These are phyloP conservation scores for Reticulitermes lucifugus DNA, from an alignment of 2,888 invertebrate genomes.

Conservation along the genomic window DNA sequence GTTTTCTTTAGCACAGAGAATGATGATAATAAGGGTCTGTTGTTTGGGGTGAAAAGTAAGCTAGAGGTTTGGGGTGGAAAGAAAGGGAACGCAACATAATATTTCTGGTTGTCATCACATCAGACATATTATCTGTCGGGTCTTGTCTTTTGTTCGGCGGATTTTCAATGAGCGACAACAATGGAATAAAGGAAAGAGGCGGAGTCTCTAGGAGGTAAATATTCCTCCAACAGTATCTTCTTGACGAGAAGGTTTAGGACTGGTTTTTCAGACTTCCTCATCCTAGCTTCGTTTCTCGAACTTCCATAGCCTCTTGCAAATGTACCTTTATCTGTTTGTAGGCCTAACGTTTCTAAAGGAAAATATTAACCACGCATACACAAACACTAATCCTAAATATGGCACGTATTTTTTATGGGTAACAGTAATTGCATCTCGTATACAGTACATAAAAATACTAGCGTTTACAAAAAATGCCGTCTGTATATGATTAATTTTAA, in stretches of 20 bases:
- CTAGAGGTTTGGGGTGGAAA: neutral
- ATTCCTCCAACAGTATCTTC: neutral
- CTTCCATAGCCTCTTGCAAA: neutral
- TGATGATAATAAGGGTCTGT: too few species aligned
- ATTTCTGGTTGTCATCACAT: slow-evolving; percentile 28
- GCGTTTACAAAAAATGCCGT: too few species aligned
- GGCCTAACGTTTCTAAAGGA: neutral
- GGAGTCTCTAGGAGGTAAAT: neutral
- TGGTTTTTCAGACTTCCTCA: neutral
- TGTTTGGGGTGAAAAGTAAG: neutral
- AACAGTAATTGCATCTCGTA: too few species aligned
- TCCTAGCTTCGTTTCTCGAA: too few species aligned
- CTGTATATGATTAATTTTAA: too few species aligned
- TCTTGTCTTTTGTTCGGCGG: slow-evolving; percentile 20
- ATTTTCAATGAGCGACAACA: slow-evolving; percentile 29
- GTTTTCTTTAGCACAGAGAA: neutral
- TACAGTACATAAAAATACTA: too few species aligned
- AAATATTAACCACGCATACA: neutral
- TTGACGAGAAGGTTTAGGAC: neutral
- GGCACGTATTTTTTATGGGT: too few species aligned
- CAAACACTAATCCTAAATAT: too few species aligned
- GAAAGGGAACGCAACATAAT: neutral
- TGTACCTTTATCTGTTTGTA: neutral
- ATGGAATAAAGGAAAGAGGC: neutral
- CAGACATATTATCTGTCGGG: slow-evolving; percentile 26